Evolutionary conservation across 2,113 vertebrate genomes (phyloP).

Genomic region (Glareola pratincola): DNA sequence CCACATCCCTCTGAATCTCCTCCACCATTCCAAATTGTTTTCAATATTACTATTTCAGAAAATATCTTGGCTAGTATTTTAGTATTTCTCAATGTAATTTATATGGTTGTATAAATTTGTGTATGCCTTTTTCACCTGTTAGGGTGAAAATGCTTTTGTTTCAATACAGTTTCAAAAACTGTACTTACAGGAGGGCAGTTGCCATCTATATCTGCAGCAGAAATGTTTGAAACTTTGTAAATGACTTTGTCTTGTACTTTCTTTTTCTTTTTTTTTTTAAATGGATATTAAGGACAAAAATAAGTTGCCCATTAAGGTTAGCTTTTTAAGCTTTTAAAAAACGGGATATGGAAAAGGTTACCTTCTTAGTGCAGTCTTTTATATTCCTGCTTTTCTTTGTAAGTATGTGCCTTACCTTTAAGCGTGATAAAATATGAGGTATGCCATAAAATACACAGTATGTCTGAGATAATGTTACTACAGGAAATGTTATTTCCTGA

Average conservation of each 20-base stretch:
- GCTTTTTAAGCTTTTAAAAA: neutral
- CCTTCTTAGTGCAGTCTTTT: neutral
- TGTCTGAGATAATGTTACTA: slow-evolving; percentile 20
- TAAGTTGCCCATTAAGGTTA: neutral
- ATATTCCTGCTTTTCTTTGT: neutral
- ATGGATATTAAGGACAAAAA: neutral
- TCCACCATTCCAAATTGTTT: neutral
- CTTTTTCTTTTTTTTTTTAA: neutral
- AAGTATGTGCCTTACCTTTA: neutral
- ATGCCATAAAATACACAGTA: neutral
- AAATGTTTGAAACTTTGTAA: neutral
- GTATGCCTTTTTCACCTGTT: neutral
- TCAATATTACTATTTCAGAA: neutral
- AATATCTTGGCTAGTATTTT: neutral
- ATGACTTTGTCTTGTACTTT: neutral
- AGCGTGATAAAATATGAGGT: neutral
- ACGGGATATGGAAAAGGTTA: neutral
- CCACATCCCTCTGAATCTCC: neutral
- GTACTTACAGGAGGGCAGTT: neutral
- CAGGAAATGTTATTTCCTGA: slow-evolving; percentile 17
- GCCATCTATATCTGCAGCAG: neutral
- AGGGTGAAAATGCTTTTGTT: neutral
- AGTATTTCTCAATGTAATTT: neutral
- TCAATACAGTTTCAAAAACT: neutral
- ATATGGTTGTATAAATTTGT: neutral